Percentiles rank a stretch among this genome's conserved stretches.
These are phyloP conservation scores for Caenorhabditis briggsae DNA, from an alignment of 1,140 invertebrate genomes.

Conservation along the genomic window DNA sequence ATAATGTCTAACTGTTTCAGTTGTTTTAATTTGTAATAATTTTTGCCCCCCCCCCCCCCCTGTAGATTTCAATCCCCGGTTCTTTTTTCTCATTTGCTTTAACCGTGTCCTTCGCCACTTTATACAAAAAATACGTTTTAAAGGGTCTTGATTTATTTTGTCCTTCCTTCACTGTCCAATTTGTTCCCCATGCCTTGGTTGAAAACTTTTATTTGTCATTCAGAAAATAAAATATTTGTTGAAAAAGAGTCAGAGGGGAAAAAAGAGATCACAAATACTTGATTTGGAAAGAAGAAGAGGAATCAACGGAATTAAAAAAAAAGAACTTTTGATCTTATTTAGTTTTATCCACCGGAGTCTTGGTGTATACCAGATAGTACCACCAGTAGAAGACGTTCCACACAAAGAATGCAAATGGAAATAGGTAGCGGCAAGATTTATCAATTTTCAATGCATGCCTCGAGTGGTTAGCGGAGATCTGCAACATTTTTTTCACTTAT, in stretches of 20 bases:
- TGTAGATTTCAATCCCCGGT: not conserved
- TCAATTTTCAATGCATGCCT: constrained; percentile 72
- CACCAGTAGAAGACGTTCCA: constrained; percentile 74
- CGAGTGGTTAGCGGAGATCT: constrained; percentile 70
- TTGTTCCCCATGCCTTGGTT: not conserved
- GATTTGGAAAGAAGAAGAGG: constrained; percentile 14
- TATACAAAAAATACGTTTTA: not conserved
- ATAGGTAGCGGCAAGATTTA: constrained; percentile 71
- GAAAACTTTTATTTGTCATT: not conserved
- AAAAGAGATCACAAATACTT: constrained; percentile 43
- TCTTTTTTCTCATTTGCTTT: not conserved
- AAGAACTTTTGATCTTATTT: not conserved
- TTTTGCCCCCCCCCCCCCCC: too few relatives aligned
- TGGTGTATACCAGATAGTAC: constrained; percentile 66
- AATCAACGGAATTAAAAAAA: not conserved
- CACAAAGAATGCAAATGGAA: constrained; percentile 70
- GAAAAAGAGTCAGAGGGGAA: not conserved
- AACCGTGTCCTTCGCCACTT: not conserved
- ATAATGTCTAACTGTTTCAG: not conserved
- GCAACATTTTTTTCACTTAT: not conserved
- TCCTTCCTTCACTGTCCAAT: not conserved
- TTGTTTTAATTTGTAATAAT: too few relatives aligned
- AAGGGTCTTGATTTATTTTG: not conserved
- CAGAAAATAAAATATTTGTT: not conserved
- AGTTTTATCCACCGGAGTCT: not conserved